A percentile compares a stretch with the other conserved stretches of the same genome.
Evolutionary conservation across 2,113 vertebrate genomes (phyloP).

Genomic region (Myanophis thanlyinensis): DNA sequence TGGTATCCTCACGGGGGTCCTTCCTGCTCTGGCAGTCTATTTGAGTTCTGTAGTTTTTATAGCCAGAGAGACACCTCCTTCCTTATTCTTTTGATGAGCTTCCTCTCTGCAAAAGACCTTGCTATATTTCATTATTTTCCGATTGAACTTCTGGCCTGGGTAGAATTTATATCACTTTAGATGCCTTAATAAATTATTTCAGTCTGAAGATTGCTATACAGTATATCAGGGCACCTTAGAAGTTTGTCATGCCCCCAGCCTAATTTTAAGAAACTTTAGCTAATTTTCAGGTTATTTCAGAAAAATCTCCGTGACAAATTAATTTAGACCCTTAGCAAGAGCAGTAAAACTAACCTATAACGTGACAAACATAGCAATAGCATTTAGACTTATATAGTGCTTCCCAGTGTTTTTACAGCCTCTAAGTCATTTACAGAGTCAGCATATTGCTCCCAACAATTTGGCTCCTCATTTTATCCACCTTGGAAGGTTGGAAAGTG

Average conservation of each 20-base stretch:
- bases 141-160: neutral
- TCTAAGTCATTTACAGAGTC: no score
- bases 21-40: neutral
- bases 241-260: neutral
- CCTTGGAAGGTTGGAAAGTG: no score
- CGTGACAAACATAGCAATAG: no score
- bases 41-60: neutral
- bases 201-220: no score
- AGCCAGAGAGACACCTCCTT: neutral
- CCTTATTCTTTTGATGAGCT: neutral
- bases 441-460: no score
- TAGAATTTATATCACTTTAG: neutral
- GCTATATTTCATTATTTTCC: neutral
- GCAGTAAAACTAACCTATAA: neutral
- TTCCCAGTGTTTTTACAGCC: no score
- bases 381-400: no score
- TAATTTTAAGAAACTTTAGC: neutral
- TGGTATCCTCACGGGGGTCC: neutral
- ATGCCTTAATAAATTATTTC: neutral
- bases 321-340: neutral
- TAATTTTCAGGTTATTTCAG: neutral
- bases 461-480: no score
- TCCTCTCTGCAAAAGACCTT: neutral
- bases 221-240: neutral
- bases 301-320: neutral